A percentile compares a stretch with the other conserved stretches of the same genome.
Conservation (phyloP, 92 coral and sea anemone genomes). For the Porites divaricata region DNA sequence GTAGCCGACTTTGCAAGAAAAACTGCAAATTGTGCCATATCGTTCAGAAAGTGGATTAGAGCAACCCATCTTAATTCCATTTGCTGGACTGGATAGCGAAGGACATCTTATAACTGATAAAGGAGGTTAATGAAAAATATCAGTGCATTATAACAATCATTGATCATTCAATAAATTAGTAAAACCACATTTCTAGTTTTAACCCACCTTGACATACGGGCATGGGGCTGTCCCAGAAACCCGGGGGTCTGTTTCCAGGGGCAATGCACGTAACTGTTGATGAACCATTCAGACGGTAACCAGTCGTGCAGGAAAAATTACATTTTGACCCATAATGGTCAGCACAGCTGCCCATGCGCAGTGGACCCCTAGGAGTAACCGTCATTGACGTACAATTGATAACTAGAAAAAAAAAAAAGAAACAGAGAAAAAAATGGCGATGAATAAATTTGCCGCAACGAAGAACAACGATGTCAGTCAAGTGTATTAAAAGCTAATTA, state of each 20-base stretch:
- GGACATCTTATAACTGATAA: slow-evolving; percentile 13
- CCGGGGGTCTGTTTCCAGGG: not conserved
- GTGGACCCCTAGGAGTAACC: not conserved
- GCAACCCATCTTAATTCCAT: slow-evolving; percentile 15
- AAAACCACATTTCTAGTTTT: too few relatives aligned
- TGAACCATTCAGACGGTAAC: not conserved
- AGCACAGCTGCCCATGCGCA: not conserved
- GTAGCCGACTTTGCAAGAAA: slow-evolving; percentile 3
- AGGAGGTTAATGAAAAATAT: not conserved
- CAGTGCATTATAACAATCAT: not conserved
- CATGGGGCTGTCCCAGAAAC: not conserved
- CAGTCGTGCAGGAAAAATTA: not conserved
- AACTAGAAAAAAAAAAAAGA: not conserved
- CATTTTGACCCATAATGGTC: not conserved
- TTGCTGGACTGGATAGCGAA: slow-evolving; percentile 1
- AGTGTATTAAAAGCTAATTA: too few relatives aligned
- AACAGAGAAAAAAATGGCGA: too few relatives aligned
- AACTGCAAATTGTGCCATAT: slow-evolving; percentile 1
- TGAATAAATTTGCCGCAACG: too few relatives aligned
- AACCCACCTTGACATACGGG: not conserved
- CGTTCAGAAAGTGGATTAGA: not conserved
- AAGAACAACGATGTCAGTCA: too few relatives aligned
- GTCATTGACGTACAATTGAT: not conserved
- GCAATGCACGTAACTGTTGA: not conserved
- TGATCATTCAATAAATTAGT: not conserved